phyloP scores from a whole-genome alignment of 2,797 vertebrate species.

The Pseudochromis fuscus region DNA sequence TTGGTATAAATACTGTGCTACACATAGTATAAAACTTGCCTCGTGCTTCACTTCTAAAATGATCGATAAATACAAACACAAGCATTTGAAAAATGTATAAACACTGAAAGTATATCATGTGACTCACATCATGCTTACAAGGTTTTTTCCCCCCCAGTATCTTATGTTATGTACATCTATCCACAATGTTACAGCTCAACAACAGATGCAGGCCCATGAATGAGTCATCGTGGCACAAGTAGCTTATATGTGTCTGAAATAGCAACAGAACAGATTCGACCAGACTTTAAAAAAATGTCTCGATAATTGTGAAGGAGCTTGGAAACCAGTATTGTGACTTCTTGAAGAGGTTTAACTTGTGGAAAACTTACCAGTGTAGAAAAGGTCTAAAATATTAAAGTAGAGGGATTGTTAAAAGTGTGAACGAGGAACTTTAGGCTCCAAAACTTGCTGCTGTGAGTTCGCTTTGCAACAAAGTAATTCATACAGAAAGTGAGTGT shows the following conservation, averaged over 20 bases:
- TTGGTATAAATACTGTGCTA: background rate
- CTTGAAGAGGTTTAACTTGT: background rate
- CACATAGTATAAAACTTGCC: background rate
- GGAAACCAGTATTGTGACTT: background rate
- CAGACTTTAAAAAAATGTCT: background rate
- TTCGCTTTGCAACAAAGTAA: background rate
- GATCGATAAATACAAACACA: background rate
- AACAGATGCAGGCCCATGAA: background rate
- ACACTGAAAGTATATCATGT: background rate
- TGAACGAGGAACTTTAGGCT: no score
- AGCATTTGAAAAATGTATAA: background rate
- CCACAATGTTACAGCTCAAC: background rate
- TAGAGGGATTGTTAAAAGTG: background rate
- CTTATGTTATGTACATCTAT: no score
- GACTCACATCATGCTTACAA: background rate
- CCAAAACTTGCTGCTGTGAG: background rate
- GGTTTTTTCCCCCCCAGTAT: no score
- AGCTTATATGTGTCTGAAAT: background rate
- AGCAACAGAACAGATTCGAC: background rate
- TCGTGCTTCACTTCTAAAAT: background rate
- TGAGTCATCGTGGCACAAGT: no score
- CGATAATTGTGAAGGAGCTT: conserved; percentile 9
- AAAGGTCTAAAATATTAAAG: conserved; percentile 2
- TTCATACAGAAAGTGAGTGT: background rate
- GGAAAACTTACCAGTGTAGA: background rate